Evolutionary conservation across 2,113 vertebrate genomes (phyloP).

Genomic region (Peromyscus californicus): DNA sequence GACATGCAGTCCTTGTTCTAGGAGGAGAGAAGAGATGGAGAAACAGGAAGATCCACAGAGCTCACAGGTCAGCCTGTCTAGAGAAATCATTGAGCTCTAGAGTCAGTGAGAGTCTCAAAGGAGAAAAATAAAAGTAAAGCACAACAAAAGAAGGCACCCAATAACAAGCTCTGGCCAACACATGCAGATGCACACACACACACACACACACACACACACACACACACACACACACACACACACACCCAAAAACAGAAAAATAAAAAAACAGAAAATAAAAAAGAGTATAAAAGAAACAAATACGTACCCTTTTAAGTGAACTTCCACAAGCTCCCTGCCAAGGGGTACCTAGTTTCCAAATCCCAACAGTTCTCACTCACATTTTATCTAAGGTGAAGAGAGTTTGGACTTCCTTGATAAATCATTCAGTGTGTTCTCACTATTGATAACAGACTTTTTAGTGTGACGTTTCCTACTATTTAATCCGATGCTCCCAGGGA

Average conservation of each 20-base stretch:
- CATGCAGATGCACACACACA: not conserved
- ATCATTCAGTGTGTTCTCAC: not conserved
- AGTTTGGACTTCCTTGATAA: not conserved
- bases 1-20: not conserved
- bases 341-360: not conserved
- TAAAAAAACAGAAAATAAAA: not conserved
- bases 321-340: not conserved
- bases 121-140: not conserved
- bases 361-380: not conserved
- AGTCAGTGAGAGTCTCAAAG: not conserved
- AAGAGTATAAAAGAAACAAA: not conserved
- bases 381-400: not conserved
- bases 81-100: not conserved
- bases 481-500: constrained; percentile 25
- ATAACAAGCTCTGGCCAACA: not conserved
- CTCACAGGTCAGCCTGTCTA: not conserved
- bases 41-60: not conserved
- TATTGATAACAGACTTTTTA: constrained; percentile 24
- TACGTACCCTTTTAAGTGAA: not conserved
- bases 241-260: not conserved
- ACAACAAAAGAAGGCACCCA: not conserved
- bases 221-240: not conserved
- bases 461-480: constrained; percentile 46
- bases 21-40: not conserved
- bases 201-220: rapidly evolving